Base-by-base conservation (phyloP, 1,140 invertebrate genomes). In the Drosophila funebris region DNA sequence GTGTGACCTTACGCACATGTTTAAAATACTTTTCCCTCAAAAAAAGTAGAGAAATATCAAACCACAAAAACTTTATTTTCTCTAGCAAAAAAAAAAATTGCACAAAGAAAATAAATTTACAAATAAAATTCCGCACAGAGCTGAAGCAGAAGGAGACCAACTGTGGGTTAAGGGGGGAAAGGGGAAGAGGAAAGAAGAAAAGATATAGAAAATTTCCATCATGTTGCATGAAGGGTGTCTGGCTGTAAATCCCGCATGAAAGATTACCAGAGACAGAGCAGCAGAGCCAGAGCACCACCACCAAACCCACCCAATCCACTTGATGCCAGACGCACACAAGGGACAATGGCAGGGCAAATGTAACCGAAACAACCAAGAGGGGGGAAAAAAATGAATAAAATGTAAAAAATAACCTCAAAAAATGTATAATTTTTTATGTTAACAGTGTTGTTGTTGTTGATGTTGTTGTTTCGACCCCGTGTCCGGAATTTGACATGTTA, bases 191-290 rank as follows among this genome's bases (percentile, higher is more conserved):
- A 54, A 22, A 43, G 37, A 41, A 39, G 54, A 52, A 33, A 52
- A 27, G 16, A 52, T 7, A 52, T 11, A 8, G 48, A 67, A 76
- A 77, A 77, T 83, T 78, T 73, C 73, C 63, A 73, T 73, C 48
- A 48, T 44, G 66, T 22, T 43, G 46, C 50, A 16, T 36, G 46
- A 41, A 75, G 80, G 76, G 80, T 85, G 80, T 84, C 73, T 84
- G 73, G 72, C 76, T 84, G 80, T 29, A 84, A 84, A 84, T 84
- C 80, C 80, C 76, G 54, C 56, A 84, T 84, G 80, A 84, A 79
- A 84, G 80, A 84, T 84, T 84, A 84, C 80, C 67, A 68, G 37
- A 57, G 66, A 70, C 63, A 73, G n/a, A n/a, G n/a, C n/a, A n/a
- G n/a, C n/a, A n/a, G n/a, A n/a, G n/a, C n/a, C n/a, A n/a, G n/a